phyloP scores from a whole-genome alignment of 2,888 invertebrate genomes.

The Iselma pallidipennis region DNA sequence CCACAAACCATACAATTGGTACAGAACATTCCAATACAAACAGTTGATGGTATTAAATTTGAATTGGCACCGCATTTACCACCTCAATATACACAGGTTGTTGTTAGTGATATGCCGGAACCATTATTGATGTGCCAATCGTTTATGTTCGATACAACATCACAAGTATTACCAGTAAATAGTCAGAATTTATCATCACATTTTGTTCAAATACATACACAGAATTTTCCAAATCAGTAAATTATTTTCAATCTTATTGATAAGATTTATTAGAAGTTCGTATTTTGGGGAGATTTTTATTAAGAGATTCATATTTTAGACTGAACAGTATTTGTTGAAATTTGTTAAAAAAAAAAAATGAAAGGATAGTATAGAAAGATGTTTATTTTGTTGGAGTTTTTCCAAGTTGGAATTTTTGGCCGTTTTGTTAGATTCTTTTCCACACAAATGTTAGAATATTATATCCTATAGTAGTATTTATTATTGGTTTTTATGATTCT shows the following conservation, averaged over 20 bases:
- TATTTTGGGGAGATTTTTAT: too few relatives aligned
- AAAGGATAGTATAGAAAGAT: not conserved
- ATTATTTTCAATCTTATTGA: too few relatives aligned
- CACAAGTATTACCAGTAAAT: slow-evolving; percentile 46
- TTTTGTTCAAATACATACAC: slow-evolving; percentile 47
- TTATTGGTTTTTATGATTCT: not conserved
- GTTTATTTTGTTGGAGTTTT: not conserved
- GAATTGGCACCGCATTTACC: slow-evolving; percentile 35
- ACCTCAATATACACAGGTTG: slow-evolving; percentile 42
- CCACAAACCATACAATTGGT: slow-evolving; percentile 31
- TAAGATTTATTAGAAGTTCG: too few relatives aligned
- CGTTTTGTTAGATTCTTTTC: not conserved
- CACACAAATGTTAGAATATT: not conserved
- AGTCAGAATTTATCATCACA: slow-evolving; percentile 43
- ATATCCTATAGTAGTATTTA: not conserved
- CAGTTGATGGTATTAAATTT: slow-evolving; percentile 42
- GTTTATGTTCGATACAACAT: slow-evolving; percentile 50
- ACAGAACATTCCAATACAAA: slow-evolving; percentile 41
- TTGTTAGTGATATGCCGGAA: slow-evolving; percentile 47
- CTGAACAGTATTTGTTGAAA: slow-evolving; percentile 18
- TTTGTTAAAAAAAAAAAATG: not conserved
- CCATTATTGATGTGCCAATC: slow-evolving; percentile 50
- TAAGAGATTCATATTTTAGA: slow-evolving; percentile 3
- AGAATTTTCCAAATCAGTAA: slow-evolving; percentile 26
- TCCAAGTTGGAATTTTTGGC: not conserved